Base-by-base conservation (phyloP, 2,797 vertebrate species). In the Gallinago nigripennis region DNA sequence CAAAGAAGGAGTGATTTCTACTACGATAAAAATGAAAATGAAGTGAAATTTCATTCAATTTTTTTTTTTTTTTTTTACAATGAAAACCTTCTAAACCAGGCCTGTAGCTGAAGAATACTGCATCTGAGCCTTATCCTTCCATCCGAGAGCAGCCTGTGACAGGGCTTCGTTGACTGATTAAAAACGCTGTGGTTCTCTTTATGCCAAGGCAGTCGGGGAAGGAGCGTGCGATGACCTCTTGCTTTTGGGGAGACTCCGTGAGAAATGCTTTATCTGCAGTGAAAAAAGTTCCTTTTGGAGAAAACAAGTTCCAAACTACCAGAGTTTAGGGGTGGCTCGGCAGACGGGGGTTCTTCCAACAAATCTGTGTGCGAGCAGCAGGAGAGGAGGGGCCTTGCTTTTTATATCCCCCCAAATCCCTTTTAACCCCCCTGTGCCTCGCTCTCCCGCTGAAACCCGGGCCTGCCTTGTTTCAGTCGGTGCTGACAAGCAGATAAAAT, bases 401-500 rank as follows among this genome's bases (percentile, higher is more conserved):
- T 88, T 89, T 94, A 31, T 81, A 54, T n/a, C 39, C 65, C 68
- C 68, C 70, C 83, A 93, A 85, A 57, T 68, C 48, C 85, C 68
- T 88, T 91, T 86, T 75, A 57, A 61, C 69, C 16, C 72, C 18
- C 33, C 83, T 91, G 64, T 0, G 1, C 76, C 58, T 71, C 45
- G 17, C 41, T 81, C 60, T 87, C 75, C 85, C 53, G 45, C 77
- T 61, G 57, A 88, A 88, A 81, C 82, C 25, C 0, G 71, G 68
- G 54, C 57, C 93, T 94, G 94, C 91, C 72, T 86, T 94, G 87
- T 87, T 95, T 95, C 86, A 86, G 80, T 90, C 92, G 82, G 94
- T 88, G 94, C 61, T 94, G 95, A 94, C 93, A 95, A 78, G 94
- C 65, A 94, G 95, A 92, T 92, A 88, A 95, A 94, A 77, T 50